These are phyloP conservation scores for Pelobates cultripes DNA, from an alignment of 2,797 vertebrate species.

Conservation along the genomic window DNA sequence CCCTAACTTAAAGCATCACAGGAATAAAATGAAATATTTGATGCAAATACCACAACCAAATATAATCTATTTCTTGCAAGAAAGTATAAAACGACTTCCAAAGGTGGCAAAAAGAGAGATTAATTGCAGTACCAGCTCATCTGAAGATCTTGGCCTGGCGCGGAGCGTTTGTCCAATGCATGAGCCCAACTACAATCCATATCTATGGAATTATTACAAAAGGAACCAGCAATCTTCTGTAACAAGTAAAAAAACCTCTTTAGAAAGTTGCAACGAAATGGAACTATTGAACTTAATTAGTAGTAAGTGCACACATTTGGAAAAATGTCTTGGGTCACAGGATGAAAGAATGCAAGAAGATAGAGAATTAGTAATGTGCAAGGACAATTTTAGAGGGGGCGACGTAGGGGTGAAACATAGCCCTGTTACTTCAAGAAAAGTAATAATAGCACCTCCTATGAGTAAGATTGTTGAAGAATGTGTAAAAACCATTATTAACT, in stretches of 20 bases:
- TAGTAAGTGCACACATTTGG: slow-evolving; percentile 72
- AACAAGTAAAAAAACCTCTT: neutral
- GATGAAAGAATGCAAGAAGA: neutral
- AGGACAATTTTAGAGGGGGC: neutral
- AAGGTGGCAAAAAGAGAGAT: slow-evolving; percentile 38
- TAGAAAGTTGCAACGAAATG: slow-evolving; percentile 65
- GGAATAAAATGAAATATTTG: slow-evolving; percentile 41
- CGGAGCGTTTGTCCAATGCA: neutral
- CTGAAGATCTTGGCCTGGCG: neutral
- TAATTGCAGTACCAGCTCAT: neutral
- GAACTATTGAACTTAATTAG: slow-evolving; percentile 77
- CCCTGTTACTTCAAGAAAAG: neutral
- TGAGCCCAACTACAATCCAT: neutral
- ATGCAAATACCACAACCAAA: slow-evolving; percentile 63
- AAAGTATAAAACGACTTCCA: slow-evolving; percentile 72
- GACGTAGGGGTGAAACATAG: neutral
- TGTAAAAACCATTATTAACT: neutral
- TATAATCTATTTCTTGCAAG: slow-evolving; percentile 75
- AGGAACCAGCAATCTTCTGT: neutral
- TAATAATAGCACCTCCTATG: neutral
- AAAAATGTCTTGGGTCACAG: neutral
- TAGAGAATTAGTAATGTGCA: no score
- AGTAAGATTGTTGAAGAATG: neutral
- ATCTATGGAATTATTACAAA: slow-evolving; percentile 5
- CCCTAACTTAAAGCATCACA: neutral